Evolutionary conservation across 1,140 invertebrate genomes (phyloP).

Genomic region (Meloidogyne exigua): DNA sequence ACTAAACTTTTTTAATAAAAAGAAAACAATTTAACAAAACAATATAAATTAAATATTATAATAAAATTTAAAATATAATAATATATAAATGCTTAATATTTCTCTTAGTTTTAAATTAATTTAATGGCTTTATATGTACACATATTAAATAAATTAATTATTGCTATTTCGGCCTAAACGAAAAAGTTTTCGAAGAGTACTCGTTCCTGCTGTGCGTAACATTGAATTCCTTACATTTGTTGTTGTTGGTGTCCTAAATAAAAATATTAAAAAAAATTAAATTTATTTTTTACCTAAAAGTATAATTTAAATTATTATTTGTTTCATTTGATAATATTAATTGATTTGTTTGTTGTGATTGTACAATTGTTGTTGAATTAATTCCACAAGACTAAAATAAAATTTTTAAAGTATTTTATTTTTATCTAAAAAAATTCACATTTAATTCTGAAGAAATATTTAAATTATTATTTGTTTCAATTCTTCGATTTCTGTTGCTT

Average conservation of each 20-base stretch:
- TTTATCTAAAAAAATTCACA: neutral
- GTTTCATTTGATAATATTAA: neutral
- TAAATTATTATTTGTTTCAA: neutral
- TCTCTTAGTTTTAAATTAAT: neutral
- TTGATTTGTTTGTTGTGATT: neutral
- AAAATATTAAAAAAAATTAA: neutral
- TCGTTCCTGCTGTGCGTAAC: slow-evolving; percentile 8
- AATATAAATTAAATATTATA: too few relatives aligned
- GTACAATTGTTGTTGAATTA: neutral
- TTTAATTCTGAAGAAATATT: neutral
- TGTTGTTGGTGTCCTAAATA: neutral
- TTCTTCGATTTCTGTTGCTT: too few relatives aligned
- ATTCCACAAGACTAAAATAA: neutral
- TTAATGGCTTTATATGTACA: neutral
- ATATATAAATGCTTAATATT: too few relatives aligned
- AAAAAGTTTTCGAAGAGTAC: slow-evolving; percentile 17
- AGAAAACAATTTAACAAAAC: too few relatives aligned
- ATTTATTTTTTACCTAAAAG: neutral
- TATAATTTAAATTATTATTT: neutral
- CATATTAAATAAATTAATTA: neutral
- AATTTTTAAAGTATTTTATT: neutral
- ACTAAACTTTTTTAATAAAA: neutral
- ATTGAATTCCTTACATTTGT: neutral
- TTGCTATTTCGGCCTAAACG: slow-evolving; percentile 12
- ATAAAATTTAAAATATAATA: too few relatives aligned